phyloP scores from a whole-genome alignment of 2,888 invertebrate species.

The Stenotaenia linearis region DNA sequence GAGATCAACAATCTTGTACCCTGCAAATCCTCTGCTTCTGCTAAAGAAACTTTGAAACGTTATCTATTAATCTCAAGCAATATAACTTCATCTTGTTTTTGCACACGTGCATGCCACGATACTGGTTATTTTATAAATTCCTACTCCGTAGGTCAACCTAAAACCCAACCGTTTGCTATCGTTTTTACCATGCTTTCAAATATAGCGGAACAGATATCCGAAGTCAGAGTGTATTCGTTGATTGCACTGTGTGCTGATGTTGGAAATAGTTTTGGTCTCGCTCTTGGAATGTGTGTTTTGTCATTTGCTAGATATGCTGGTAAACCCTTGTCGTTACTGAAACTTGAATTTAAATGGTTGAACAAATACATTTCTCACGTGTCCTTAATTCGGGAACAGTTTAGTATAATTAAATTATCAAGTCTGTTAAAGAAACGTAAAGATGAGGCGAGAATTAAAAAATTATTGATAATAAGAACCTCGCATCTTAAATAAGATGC shows the following conservation, averaged over 20 bases:
- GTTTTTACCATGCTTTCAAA: neutral
- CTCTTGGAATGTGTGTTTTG: neutral
- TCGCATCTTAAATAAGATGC: too few relatives aligned
- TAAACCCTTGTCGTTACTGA: too few relatives aligned
- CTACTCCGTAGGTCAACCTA: neutral
- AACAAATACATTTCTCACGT: too few relatives aligned
- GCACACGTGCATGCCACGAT: neutral
- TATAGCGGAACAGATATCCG: neutral
- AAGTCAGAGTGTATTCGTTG: neutral
- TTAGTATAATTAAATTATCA: too few relatives aligned
- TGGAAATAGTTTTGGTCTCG: neutral
- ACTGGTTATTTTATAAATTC: neutral
- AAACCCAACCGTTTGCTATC: neutral
- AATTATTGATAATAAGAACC: too few relatives aligned
- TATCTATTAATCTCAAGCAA: neutral
- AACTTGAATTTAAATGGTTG: too few relatives aligned
- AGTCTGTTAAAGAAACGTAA: too few relatives aligned
- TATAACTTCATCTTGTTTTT: neutral
- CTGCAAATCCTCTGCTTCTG: neutral
- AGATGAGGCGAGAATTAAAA: too few relatives aligned
- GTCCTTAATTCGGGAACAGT: too few relatives aligned
- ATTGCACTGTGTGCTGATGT: neutral
- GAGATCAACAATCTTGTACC: neutral
- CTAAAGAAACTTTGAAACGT: neutral
- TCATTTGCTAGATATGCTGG: neutral